Evolutionary conservation across 1,140 invertebrate genomes (phyloP).

Genomic region (Sitodiplosis mosellana): DNA sequence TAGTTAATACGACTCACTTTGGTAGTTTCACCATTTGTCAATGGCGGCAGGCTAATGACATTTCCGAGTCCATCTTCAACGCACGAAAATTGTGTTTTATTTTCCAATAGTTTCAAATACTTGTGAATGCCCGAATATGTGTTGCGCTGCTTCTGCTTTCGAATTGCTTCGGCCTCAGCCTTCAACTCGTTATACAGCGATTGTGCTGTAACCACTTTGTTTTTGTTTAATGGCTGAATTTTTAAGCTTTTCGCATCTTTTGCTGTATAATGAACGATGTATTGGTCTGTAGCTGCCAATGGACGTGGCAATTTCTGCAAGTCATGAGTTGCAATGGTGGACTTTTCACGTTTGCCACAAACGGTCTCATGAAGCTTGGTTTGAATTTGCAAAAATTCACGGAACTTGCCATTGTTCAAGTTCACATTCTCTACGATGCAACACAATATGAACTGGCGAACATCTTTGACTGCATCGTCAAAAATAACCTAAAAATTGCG

Average conservation of each 20-base stretch:
- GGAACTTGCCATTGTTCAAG: slow-evolving; percentile 45
- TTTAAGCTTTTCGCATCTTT: slow-evolving; percentile 35
- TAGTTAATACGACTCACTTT: slow-evolving; percentile 32
- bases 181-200: slow-evolving; percentile 46
- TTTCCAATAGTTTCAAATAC: slow-evolving; percentile 59
- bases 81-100: slow-evolving; percentile 50
- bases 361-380: slow-evolving; percentile 60
- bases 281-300: slow-evolving; percentile 32
- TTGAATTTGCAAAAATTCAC: slow-evolving; percentile 63
- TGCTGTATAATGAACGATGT: slow-evolving; percentile 40
- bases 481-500: slow-evolving; percentile 1
- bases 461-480: slow-evolving; percentile 26
- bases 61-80: slow-evolving; percentile 37
- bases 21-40: slow-evolving; percentile 61
- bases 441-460: slow-evolving; percentile 51
- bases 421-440: slow-evolving; percentile 47
- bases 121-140: slow-evolving; percentile 64
- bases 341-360: slow-evolving; percentile 55
- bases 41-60: slow-evolving; percentile 66
- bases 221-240: slow-evolving; percentile 43
- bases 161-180: slow-evolving; percentile 49
- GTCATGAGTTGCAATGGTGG: slow-evolving; percentile 72
- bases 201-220: slow-evolving; percentile 37
- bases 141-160: slow-evolving; percentile 63
- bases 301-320: slow-evolving; percentile 27